These are phyloP conservation scores for Apamea epomidion DNA, from an alignment of 2,888 invertebrate genomes.

Conservation along the genomic window DNA sequence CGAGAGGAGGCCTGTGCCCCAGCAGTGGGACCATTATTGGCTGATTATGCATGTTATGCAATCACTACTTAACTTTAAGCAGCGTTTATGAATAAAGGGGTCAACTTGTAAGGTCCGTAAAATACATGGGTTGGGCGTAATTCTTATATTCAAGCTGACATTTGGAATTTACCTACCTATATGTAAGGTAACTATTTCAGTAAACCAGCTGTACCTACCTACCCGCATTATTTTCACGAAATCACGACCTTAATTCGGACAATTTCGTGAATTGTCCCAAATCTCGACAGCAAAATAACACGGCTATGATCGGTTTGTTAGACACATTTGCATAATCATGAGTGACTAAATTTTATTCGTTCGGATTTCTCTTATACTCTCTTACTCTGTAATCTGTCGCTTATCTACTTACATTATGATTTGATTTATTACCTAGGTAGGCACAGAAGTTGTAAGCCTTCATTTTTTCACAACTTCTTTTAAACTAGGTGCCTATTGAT, in stretches of 20 bases:
- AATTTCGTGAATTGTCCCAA: slow-evolving; percentile 20
- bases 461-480: neutral
- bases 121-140: neutral
- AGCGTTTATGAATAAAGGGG: too few relatives aligned
- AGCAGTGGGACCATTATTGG: too few relatives aligned
- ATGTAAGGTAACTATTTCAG: neutral
- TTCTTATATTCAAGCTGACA: neutral
- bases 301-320: slow-evolving; percentile 48
- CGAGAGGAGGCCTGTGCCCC: too few relatives aligned
- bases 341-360: slow-evolving; percentile 26
- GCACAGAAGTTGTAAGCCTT: neutral
- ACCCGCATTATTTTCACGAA: slow-evolving; percentile 1
- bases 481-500: neutral
- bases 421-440: neutral
- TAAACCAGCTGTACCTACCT: neutral
- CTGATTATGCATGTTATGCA: too few relatives aligned
- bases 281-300: slow-evolving; percentile 34
- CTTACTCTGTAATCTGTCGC: neutral
- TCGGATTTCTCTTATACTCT: neutral
- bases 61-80: too few relatives aligned
- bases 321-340: slow-evolving; percentile 54
- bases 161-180: neutral
- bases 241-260: slow-evolving; percentile 9
- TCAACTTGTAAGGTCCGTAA: neutral
- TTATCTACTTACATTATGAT: neutral